A percentile compares a stretch with the other conserved stretches of the same genome.
Evolutionary conservation across 2,113 vertebrate genomes (phyloP).

Genomic region (Melanocharis versteri): DNA sequence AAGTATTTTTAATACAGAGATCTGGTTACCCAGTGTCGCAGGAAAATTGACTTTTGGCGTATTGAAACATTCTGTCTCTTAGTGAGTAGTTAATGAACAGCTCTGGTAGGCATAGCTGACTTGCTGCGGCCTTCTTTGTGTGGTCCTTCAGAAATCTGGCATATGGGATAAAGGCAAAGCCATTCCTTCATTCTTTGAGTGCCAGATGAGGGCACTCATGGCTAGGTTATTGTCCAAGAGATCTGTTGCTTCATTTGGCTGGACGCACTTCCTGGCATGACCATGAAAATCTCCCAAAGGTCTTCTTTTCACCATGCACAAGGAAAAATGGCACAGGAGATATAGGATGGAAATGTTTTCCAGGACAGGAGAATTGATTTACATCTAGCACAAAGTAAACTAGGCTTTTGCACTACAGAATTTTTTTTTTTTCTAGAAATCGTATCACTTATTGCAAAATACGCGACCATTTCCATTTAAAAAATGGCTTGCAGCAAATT

Average conservation of each 20-base stretch:
- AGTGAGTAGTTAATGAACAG: background rate
- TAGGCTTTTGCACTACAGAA: background rate
- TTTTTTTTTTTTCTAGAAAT: background rate
- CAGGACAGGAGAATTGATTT: background rate
- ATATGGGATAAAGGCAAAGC: background rate
- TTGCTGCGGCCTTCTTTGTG: background rate
- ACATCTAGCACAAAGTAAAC: background rate
- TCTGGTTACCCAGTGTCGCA: background rate
- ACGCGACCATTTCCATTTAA: background rate
- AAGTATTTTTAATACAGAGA: background rate
- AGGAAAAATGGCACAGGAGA: background rate
- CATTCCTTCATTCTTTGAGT: background rate
- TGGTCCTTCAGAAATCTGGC: background rate
- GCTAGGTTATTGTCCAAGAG: background rate
- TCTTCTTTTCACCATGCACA: background rate
- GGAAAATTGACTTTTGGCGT: background rate
- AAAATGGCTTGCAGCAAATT: background rate
- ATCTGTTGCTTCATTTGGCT: background rate
- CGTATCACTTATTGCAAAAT: background rate
- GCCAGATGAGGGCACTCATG: background rate
- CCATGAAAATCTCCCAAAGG: background rate
- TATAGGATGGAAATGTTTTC: background rate
- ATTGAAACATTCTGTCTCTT: background rate
- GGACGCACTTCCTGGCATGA: accelerated
- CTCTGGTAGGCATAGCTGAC: background rate